Conservation (phyloP, 2,113 vertebrate genomes). For the Bungarus multicinctus region DNA sequence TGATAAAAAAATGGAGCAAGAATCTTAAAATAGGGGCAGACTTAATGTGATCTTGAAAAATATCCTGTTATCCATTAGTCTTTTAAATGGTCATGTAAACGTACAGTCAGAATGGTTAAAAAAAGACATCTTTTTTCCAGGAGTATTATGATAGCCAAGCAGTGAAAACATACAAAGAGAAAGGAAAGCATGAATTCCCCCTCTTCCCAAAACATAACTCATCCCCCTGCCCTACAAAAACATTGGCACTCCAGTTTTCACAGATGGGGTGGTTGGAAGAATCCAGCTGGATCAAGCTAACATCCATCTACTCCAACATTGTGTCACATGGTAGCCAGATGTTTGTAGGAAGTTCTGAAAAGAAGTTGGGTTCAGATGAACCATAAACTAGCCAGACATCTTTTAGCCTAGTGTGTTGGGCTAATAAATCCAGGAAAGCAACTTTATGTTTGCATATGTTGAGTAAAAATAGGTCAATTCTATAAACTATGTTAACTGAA, state of each 20-base stretch:
- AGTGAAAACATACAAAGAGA: neutral
- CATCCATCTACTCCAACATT: neutral
- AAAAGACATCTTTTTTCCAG: neutral
- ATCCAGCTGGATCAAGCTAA: neutral
- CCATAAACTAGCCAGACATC: neutral
- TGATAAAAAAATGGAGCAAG: neutral
- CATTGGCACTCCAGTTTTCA: neutral
- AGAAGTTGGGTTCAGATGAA: neutral
- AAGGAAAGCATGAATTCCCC: neutral
- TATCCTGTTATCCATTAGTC: neutral
- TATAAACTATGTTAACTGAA: neutral
- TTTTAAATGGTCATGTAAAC: neutral
- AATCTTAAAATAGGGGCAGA: neutral
- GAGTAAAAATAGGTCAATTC: neutral
- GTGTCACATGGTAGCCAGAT: neutral
- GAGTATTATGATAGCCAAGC: neutral
- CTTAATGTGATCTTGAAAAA: neutral
- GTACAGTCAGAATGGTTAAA: neutral
- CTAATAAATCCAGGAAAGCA: neutral
- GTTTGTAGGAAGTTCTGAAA: neutral
- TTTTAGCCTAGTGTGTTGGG: neutral
- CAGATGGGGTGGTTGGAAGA: neutral
- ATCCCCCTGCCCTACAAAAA: neutral
- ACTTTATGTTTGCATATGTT: neutral
- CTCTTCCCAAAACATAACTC: neutral